Base-by-base conservation (phyloP, 2,113 vertebrate species). In the Petromus typicus region DNA sequence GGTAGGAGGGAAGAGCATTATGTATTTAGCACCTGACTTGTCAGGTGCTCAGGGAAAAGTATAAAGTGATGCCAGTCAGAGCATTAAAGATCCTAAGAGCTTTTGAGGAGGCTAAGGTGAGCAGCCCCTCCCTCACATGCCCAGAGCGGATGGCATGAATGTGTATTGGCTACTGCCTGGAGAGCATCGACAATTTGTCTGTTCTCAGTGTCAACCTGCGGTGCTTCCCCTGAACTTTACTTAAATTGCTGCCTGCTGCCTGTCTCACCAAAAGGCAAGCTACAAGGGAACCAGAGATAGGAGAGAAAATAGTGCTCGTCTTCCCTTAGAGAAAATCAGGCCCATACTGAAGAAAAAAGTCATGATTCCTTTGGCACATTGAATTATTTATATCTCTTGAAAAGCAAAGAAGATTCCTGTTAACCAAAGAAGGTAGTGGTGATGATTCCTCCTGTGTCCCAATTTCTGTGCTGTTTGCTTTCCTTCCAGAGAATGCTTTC, bases 321-420 rank as follows among this genome's bases (percentile, higher is more conserved):
- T 48, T 87, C 12, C 37, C 54, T 76, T 48, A 14, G 64, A 64
- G 80, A 37, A 71, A 85, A 57, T n/a, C 37, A 85, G 64, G 78
- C 37, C 23, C 37, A 32, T 18, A 40, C 25, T 67, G 85, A 85
- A 94, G 45, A 2, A 16, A 86, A 86, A 75, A 69, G 20, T 57
- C 51, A 63, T 48, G 40, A 69, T 43, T 59, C 67, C 93, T 90
- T 67, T 40, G 84, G 76, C 66, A 64, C 51, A 3, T 0, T 18
- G 61, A 17, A 64, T 54, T 92, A 79, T 78, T 73, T 78, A 9
- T 85, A 23, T n/a, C 85, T 93, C 94, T 82, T 34, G 32, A 93
- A 64, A 85, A 84, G 57, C 66, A 67, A 93, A 63, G 90, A 69
- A 48, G 37, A 59, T 20, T 89, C 25, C 83, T 0, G 0, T 56